Percentiles rank a stretch among this genome's conserved stretches.
Evolutionary conservation across 2,113 vertebrate genomes (phyloP).

Genomic region (Saguinus midas): DNA sequence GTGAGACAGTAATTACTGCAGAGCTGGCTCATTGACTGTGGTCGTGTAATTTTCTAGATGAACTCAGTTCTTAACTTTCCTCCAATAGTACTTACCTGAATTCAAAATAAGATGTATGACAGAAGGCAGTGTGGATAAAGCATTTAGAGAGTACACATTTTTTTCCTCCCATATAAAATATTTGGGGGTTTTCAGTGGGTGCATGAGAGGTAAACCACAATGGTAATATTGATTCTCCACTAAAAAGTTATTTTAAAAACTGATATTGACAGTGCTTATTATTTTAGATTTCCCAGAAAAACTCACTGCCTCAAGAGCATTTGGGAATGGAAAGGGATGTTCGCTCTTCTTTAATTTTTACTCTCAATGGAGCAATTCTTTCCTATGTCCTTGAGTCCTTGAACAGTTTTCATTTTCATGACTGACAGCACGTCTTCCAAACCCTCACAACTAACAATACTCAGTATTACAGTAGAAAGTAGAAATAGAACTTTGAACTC

Average conservation of each 20-base stretch:
- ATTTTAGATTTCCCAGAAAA: background rate
- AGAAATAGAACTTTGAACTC: background rate
- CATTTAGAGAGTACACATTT: background rate
- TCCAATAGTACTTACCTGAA: background rate
- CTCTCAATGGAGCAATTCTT: background rate
- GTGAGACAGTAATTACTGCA: background rate
- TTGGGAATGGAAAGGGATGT: constrained; percentile 7
- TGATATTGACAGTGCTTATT: background rate
- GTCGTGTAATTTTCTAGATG: background rate
- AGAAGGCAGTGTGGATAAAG: background rate
- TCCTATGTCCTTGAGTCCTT: background rate
- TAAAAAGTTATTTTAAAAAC: constrained; percentile 46
- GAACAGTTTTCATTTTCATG: background rate
- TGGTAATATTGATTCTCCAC: background rate
- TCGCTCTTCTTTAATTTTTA: background rate
- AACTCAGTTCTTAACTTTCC: background rate
- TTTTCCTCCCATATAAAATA: background rate
- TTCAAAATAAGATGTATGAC: background rate
- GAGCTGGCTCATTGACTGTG: background rate
- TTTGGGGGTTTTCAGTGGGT: background rate
- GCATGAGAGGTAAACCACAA: background rate
- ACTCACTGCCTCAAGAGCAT: constrained; percentile 42
- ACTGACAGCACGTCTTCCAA: background rate
- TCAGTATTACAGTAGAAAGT: background rate
- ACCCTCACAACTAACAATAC: background rate